phyloP scores from a whole-genome alignment of 2,797 vertebrate species.

The Margarornis squamiger region DNA sequence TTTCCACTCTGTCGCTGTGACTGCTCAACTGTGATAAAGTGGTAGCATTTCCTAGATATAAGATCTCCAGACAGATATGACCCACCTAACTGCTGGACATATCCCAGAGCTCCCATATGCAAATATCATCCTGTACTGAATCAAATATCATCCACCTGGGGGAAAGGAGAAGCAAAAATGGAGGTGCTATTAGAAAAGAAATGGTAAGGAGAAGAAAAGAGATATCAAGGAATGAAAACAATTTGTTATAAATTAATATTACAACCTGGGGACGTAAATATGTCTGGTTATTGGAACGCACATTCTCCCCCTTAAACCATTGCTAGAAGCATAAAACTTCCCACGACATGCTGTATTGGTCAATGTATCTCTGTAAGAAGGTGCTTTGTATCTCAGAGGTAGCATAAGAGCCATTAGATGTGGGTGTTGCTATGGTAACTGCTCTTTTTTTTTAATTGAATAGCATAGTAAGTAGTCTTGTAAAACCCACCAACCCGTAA shows the following conservation, averaged over 20 bases:
- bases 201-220: conserved; percentile 57
- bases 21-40: conserved; percentile 22
- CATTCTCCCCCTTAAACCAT: conserved; percentile 57
- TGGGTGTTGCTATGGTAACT: conserved; percentile 78
- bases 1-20: background rate
- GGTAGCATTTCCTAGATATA: background rate
- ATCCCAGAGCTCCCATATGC: conserved; percentile 19
- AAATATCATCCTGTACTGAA: conserved; percentile 43
- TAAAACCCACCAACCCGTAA: conserved; percentile 81
- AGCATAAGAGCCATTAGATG: conserved; percentile 78
- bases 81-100: background rate
- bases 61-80: conserved; percentile 17
- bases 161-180: background rate
- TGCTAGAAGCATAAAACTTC: conserved; percentile 70
- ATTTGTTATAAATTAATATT: conserved; percentile 68
- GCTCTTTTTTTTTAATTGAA: conserved; percentile 77
- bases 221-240: conserved; percentile 53
- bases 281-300: conserved; percentile 59
- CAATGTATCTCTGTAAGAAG: conserved; percentile 77
- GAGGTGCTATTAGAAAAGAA: conserved; percentile 46
- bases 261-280: conserved; percentile 59
- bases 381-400: conserved; percentile 79
- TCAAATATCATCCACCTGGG: conserved; percentile 13
- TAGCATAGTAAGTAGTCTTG: conserved; percentile 80
- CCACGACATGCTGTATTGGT: conserved; percentile 74